Evolutionary conservation across 1,140 invertebrate genomes (phyloP).

Genomic region (Eriosoma lanigerum): DNA sequence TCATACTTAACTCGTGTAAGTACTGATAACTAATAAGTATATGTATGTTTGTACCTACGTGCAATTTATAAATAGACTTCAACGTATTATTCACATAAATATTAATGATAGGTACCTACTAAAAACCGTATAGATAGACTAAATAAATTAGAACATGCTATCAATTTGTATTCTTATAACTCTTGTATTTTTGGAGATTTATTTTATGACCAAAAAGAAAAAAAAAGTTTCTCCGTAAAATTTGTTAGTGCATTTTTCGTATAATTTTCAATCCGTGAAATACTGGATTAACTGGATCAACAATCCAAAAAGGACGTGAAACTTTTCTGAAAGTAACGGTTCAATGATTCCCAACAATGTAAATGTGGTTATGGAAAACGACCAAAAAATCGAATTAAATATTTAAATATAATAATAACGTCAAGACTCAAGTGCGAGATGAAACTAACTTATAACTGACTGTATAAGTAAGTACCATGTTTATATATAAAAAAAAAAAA

Average conservation of each 20-base stretch:
- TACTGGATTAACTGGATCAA: neutral
- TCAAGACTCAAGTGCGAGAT: too few species aligned
- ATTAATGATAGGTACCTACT: too few species aligned
- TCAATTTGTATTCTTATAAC: neutral
- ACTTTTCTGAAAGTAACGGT: conserved; percentile 14
- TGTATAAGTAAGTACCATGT: too few species aligned
- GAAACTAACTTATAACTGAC: neutral
- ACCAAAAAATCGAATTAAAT: neutral
- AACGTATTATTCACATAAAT: neutral
- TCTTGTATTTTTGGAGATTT: conserved; percentile 6
- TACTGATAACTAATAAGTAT: neutral
- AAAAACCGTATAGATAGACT: neutral
- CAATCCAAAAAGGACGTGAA: neutral
- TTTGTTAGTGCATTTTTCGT: neutral
- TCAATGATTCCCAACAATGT: conserved; percentile 7
- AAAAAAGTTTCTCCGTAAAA: neutral
- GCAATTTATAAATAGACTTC: neutral
- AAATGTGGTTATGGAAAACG: neutral
- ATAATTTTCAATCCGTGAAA: conserved; percentile 19
- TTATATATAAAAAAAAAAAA: neutral
- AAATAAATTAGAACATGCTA: neutral
- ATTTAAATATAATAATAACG: conserved; percentile 12
- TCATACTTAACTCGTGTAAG: too few species aligned
- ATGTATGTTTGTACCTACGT: neutral
- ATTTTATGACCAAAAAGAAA: neutral